These are phyloP conservation scores for Enteromius argenteus DNA, from an alignment of 2,797 vertebrate species.

Conservation along the genomic window DNA sequence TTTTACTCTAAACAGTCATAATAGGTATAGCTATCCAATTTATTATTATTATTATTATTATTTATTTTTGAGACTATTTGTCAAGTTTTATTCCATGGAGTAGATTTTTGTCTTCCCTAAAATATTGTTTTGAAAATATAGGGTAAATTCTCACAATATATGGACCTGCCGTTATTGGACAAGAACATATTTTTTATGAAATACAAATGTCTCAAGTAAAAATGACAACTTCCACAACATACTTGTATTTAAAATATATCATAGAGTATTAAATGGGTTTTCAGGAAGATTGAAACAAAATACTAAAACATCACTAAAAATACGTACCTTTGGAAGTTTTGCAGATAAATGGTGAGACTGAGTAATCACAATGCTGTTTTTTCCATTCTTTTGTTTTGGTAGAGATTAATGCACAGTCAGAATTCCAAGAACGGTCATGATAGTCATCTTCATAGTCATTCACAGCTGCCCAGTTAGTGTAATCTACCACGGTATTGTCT, in stretches of 20 bases:
- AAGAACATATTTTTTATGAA: background rate
- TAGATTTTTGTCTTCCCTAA: background rate
- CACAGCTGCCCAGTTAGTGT: constrained; percentile 42
- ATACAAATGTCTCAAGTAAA: background rate
- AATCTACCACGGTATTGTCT: constrained; percentile 74
- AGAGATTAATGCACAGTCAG: constrained; percentile 26
- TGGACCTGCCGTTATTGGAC: background rate
- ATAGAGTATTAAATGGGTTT: background rate
- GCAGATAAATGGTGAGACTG: constrained; percentile 26
- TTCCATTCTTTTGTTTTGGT: constrained; percentile 37
- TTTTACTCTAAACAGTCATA: background rate
- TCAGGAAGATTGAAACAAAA: background rate
- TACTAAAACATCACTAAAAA: background rate
- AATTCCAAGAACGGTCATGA: background rate
- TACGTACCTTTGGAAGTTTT: constrained; percentile 52
- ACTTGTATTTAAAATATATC: background rate
- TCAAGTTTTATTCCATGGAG: background rate
- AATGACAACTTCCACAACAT: background rate
- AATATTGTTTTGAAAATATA: background rate
- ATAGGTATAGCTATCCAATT: too few relatives aligned
- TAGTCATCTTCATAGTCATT: background rate
- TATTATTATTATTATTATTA: too few relatives aligned
- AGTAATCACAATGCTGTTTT: constrained; percentile 25
- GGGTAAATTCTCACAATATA: background rate
- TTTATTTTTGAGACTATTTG: background rate